Evolutionary conservation across 92 coral and sea anemone species (phyloP), one percentile per base, ranked within the genome.

Genomic region (Nematostella vectensis): DNA sequence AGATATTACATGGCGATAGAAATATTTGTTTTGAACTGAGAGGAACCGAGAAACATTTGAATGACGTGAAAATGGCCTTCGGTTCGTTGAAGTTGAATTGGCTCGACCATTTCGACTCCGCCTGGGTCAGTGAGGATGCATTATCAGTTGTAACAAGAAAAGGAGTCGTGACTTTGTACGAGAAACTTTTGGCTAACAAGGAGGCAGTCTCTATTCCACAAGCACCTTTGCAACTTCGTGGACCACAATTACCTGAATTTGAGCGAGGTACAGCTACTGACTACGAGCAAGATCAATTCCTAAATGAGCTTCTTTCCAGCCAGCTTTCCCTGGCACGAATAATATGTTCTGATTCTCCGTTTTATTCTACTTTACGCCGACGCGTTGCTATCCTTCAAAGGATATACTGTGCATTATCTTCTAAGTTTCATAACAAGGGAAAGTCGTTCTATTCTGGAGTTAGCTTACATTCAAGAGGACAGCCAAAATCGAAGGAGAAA

Each of bases 71-170:
- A 43, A 74, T 79, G 83, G 77, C 79, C 45, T 69, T 83, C 33
- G 63, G 72, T 25, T 61, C 75, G 29, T 51, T 62, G 29, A 74
- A 79, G 71, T 45, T 83, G 27, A 82, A 83, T 39, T 74, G 87
- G 87, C 43, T 83, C 67, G 94, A 83, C 50, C 94, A 83, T 62
- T 83, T 83, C 45, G 83, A 83, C 73, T 72, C 87, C 42, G 64
- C 86, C 12, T 83, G 94, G 94, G 80, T 66, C 26, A 83, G 55
- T 57, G 94, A 83, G 42, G 80, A 83, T 43, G 68, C 77, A 25
- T 72, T 73, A 56, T 75, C 76, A 23, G 50, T 79, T 25, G 79
- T 65, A n/a, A 69, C 94, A 24, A 58, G 94, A 37, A 71, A 79
- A 27, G 94, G 94, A 39, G 94, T 84, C 48, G 71, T 84, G 48